phyloP scores from a whole-genome alignment of 2,888 invertebrate species.

The Pterostichus madidus region DNA sequence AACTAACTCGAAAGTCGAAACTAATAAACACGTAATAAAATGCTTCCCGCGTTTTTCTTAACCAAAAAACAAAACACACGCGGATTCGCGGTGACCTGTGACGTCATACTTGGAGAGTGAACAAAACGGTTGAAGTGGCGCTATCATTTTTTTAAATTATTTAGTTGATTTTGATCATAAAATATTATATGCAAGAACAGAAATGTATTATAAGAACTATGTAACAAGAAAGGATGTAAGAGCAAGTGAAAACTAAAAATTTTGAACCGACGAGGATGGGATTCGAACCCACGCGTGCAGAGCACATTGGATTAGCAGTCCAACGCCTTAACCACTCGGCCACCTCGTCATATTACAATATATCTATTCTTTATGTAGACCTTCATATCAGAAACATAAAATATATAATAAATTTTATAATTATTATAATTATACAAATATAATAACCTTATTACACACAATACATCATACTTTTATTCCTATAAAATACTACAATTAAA shows the following conservation, averaged over 20 bases:
- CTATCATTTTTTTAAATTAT: background rate
- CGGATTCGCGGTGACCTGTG: background rate
- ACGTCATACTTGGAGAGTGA: too few species aligned
- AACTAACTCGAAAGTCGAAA: background rate
- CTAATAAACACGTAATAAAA: constrained; percentile 12
- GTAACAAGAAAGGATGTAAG: background rate
- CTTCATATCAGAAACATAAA: background rate
- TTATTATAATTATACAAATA: constrained; percentile 9
- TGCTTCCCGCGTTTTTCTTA: constrained; percentile 52
- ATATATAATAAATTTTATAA: background rate
- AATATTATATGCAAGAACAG: background rate
- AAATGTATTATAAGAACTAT: background rate
- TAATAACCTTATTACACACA: background rate
- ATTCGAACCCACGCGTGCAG: constrained; percentile 84
- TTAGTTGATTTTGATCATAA: background rate
- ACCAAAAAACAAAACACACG: constrained; percentile 28
- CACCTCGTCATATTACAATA: constrained; percentile 77
- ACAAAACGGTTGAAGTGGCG: background rate
- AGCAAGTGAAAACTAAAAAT: background rate
- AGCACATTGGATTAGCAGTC: constrained; percentile 84
- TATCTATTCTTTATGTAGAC: background rate
- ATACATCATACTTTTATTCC: background rate
- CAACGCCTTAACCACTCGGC: constrained; percentile 84
- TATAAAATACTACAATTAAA: background rate
- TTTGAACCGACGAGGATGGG: constrained; percentile 78